Evolutionary conservation across 2,797 vertebrate species (phyloP).

Genomic region (Loris lydekkerianus): DNA sequence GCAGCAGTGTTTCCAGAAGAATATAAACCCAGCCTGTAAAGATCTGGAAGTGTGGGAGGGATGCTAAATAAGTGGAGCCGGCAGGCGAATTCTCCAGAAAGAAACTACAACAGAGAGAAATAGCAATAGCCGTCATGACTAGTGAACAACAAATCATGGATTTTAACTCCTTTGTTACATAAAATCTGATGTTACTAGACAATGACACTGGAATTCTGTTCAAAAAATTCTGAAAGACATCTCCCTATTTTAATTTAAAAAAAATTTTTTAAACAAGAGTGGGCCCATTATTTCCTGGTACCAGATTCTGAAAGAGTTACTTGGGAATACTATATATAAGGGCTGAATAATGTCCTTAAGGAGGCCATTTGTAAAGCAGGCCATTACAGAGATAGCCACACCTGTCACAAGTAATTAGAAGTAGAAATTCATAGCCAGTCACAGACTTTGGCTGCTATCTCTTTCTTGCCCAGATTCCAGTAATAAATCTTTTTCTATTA

Average conservation of each 20-base stretch:
- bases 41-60: background rate
- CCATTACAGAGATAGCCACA: background rate
- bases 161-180: background rate
- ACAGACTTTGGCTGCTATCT: background rate
- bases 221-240: background rate
- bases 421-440: background rate
- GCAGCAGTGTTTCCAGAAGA: background rate
- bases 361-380: background rate
- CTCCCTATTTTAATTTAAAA: background rate
- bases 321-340: background rate
- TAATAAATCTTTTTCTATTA: background rate
- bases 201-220: background rate
- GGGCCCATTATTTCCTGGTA: background rate
- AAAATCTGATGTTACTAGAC: background rate
- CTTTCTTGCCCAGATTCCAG: background rate
- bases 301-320: background rate
- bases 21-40: background rate
- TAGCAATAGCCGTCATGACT: background rate
- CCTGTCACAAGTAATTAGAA: background rate
- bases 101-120: background rate
- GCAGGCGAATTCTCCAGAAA: background rate
- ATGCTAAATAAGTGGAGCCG: background rate
- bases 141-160: background rate
- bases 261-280: background rate
- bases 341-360: background rate